phyloP scores from a whole-genome alignment of 2,888 invertebrate genomes.

The Punctoribates punctum region DNA sequence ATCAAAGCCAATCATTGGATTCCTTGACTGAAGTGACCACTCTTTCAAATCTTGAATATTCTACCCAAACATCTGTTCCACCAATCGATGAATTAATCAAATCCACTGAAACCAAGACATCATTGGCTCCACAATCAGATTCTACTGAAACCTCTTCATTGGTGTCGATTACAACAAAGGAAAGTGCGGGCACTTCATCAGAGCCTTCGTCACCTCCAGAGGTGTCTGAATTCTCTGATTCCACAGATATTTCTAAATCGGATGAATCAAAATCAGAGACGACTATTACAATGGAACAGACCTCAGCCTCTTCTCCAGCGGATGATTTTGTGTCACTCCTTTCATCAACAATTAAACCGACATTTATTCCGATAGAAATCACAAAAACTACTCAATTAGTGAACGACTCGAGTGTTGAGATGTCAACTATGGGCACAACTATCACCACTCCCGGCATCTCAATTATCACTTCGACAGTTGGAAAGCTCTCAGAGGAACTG shows the following conservation, averaged over 20 bases:
- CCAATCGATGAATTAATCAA: not conserved
- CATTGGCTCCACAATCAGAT: not conserved
- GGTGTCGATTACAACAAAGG: not conserved
- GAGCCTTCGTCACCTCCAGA: no score
- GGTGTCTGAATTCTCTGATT: not conserved
- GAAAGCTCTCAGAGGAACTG: no score
- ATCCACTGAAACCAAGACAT: not conserved
- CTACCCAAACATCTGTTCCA: not conserved
- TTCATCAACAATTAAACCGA: not conserved
- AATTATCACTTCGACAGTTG: no score
- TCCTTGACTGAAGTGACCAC: not conserved
- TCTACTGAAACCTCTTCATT: not conserved
- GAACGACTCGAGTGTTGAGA: not conserved
- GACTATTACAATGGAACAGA: no score
- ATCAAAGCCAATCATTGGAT: no score
- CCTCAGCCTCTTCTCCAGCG: not conserved
- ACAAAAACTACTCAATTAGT: not conserved
- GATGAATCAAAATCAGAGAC: not conserved
- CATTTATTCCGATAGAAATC: not conserved
- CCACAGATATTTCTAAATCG: not conserved
- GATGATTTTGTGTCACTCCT: no score
- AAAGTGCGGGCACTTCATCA: no score
- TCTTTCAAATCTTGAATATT: not conserved
- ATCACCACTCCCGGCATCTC: constrained; percentile 26
- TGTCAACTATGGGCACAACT: not conserved